A percentile compares a stretch with the other conserved stretches of the same genome.
phyloP scores from a whole-genome alignment of 1,140 invertebrate species.

The Thrips palmi region DNA sequence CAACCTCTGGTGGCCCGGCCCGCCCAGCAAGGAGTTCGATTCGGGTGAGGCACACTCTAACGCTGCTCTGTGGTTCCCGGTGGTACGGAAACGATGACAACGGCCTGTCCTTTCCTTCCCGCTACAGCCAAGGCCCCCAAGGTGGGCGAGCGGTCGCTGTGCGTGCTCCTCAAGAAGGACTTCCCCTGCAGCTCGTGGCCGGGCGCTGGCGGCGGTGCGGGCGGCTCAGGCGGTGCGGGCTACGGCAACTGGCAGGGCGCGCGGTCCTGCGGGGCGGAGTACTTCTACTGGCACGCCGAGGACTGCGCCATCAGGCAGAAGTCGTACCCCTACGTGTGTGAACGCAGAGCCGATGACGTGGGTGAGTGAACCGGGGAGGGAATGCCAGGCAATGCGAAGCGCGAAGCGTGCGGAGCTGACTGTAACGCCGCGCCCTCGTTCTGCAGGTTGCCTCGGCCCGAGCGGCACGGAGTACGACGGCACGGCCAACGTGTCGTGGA shows the following conservation, averaged over 20 bases:
- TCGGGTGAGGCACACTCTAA: no score
- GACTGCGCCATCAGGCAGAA: conserved; percentile 25
- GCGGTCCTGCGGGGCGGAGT: conserved; percentile 23
- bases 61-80: no score
- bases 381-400: no score
- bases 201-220: conserved; percentile 16
- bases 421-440: no score
- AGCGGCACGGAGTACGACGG: conserved; percentile 30
- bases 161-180: conserved; percentile 24
- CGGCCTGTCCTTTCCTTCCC: no score
- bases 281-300: conserved; percentile 33
- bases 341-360: conserved; percentile 28
- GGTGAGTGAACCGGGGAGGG: conserved; percentile 21
- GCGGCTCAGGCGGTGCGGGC: no score
- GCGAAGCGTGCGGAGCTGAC: no score
- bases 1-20: conserved; percentile 27
- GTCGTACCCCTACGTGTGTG: conserved; percentile 29
- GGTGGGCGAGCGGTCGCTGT: conserved; percentile 20
- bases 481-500: conserved; percentile 27
- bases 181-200: conserved; percentile 25
- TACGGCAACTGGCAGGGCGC: no score
- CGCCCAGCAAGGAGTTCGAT: no score
- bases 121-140: no score
- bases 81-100: no score
- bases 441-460: conserved; percentile 28